Evolutionary conservation across 1,140 invertebrate genomes (phyloP).

Genomic region (Drosophila pandora): DNA sequence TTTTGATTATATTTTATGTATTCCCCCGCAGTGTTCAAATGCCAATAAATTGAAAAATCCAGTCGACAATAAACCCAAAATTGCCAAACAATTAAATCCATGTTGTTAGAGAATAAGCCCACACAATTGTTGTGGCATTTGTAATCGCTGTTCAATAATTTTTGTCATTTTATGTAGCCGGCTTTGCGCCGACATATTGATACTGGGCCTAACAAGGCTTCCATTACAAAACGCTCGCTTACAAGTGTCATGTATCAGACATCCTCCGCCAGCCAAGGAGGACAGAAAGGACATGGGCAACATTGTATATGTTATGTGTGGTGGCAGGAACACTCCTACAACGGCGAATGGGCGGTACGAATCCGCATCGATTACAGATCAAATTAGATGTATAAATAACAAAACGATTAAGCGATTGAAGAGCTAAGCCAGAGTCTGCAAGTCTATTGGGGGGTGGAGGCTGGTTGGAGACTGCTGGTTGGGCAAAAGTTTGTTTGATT

Average conservation of each 20-base stretch:
- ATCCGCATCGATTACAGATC: constrained; percentile 70
- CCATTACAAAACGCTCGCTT: constrained; percentile 59
- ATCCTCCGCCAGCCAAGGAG: constrained; percentile 9
- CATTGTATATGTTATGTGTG: constrained; percentile 5
- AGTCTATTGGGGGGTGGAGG: not conserved
- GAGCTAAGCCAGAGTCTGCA: constrained; percentile 57
- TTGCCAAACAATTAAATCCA: constrained; percentile 53
- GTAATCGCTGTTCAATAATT: constrained; percentile 80
- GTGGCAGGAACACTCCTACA: constrained; percentile 14
- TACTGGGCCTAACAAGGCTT: constrained; percentile 40
- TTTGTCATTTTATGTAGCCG: constrained; percentile 74
- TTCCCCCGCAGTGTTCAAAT: constrained; percentile 13
- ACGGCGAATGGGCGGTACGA: constrained; percentile 48
- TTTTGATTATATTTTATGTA: not conserved
- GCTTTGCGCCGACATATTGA: constrained; percentile 56
- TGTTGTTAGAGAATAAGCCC: constrained; percentile 52
- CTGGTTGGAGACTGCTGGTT: not conserved
- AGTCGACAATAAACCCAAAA: constrained; percentile 40
- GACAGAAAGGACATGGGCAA: constrained; percentile 22
- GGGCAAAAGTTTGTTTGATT: constrained; percentile 64
- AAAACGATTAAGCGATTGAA: constrained; percentile 79
- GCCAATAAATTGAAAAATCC: constrained; percentile 45
- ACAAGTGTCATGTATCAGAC: constrained; percentile 75
- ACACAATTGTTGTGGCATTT: constrained; percentile 71
- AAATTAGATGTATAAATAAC: constrained; percentile 83